Conservation (phyloP, 1,140 invertebrate genomes). For the Halictus rubicundus region DNA sequence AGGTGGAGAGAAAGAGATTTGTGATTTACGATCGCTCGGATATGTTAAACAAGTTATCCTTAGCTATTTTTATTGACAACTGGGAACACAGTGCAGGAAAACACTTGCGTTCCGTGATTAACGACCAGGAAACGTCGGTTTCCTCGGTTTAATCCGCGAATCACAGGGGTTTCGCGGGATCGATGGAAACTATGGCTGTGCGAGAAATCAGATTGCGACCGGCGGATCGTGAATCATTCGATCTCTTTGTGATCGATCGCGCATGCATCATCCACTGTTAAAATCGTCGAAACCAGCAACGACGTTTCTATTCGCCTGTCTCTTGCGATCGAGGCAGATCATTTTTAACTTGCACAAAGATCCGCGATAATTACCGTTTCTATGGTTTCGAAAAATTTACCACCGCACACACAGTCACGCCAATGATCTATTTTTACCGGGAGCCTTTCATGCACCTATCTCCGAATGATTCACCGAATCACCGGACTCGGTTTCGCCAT, state of each 20-base stretch:
- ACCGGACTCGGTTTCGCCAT: constrained; percentile 5
- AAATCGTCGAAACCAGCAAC: too few species aligned
- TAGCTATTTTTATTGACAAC: too few species aligned
- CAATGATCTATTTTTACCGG: not conserved
- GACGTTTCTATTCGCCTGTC: too few species aligned
- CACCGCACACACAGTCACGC: not conserved
- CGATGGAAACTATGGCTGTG: not conserved
- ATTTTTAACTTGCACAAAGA: too few species aligned
- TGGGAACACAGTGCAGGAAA: too few species aligned
- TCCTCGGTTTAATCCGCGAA: not conserved
- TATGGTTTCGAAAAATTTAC: too few species aligned
- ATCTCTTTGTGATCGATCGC: not conserved
- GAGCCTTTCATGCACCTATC: not conserved
- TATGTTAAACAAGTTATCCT: too few species aligned
- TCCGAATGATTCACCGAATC: not conserved
- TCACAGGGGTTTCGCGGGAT: constrained; percentile 3
- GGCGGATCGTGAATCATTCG: constrained; percentile 1
- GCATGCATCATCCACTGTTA: too few species aligned
- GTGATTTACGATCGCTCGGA: too few species aligned
- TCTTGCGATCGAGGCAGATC: too few species aligned
- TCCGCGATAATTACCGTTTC: too few species aligned
- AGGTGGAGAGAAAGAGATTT: too few species aligned
- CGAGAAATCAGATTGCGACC: constrained; percentile 3
- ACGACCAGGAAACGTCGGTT: not conserved
- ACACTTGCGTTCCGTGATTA: constrained; percentile 6